Evolutionary conservation across 2,113 vertebrate species (phyloP).

Genomic region (Micromys minutus): DNA sequence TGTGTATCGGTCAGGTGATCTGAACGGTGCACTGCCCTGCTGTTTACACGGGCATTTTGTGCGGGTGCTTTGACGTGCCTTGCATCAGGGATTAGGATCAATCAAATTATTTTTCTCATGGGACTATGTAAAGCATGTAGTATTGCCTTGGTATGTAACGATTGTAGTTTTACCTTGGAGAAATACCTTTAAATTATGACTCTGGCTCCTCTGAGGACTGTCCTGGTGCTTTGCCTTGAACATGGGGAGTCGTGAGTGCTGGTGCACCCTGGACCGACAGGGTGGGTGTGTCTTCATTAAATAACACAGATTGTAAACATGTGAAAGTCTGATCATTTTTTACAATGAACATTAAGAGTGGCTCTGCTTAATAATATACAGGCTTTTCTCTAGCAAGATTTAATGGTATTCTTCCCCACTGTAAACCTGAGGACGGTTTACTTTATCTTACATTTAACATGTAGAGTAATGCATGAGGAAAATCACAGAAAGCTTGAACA

Average conservation of each 20-base stretch:
- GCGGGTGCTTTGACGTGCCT: constrained; percentile 84
- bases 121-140: constrained; percentile 76
- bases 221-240: constrained; percentile 62
- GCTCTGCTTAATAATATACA: constrained; percentile 3
- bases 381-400: constrained; percentile 19
- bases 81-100: constrained; percentile 86
- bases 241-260: constrained; percentile 38
- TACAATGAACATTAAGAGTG: constrained; percentile 78
- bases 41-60: constrained; percentile 86
- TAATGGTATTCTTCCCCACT: background rate
- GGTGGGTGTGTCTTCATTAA: constrained; percentile 80
- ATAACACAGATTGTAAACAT: constrained; percentile 74
- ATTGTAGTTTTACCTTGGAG: constrained; percentile 67
- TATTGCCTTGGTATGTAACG: constrained; percentile 73
- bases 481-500: constrained; percentile 41
- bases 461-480: background rate
- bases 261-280: constrained; percentile 11
- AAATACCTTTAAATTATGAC: constrained; percentile 63
- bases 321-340: constrained; percentile 76
- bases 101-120: constrained; percentile 82
- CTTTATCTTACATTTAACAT: background rate
- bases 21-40: constrained; percentile 83
- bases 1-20: constrained; percentile 80
- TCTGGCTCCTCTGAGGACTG: constrained; percentile 53
- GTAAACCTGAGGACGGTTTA: background rate